A percentile compares a stretch with the other conserved stretches of the same genome.
Conservation (phyloP, 2,113 vertebrate species). For the Nyctereutes procyonoides region DNA sequence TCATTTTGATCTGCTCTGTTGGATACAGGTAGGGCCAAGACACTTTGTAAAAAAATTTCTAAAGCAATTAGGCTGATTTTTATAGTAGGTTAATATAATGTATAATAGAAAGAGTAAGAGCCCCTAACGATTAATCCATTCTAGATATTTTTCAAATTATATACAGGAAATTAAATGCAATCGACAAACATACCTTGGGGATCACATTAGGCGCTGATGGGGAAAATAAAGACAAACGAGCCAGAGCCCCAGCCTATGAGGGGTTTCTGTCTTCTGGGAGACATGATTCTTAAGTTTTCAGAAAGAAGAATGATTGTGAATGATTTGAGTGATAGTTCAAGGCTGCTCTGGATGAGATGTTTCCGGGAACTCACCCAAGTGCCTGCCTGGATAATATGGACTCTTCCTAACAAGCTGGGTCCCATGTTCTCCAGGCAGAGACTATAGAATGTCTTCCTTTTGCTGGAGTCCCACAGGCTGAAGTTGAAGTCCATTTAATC, state of each 20-base stretch:
- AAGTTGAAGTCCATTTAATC: background rate
- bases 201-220: background rate
- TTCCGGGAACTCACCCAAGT: background rate
- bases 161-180: constrained; percentile 61
- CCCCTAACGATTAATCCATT: constrained; percentile 24
- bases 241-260: fast-evolving
- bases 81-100: constrained; percentile 17
- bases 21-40: background rate
- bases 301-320: constrained; percentile 50
- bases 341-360: background rate
- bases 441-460: background rate
- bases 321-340: constrained; percentile 33
- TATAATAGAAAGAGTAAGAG: background rate
- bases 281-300: background rate
- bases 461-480: background rate
- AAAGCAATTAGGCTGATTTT: background rate
- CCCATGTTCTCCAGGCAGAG: background rate
- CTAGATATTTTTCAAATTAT: constrained; percentile 52
- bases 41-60: background rate
- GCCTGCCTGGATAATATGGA: background rate
- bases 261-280: background rate
- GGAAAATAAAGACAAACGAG: constrained; percentile 1
- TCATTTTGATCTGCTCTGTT: background rate
- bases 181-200: background rate
- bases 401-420: background rate